phyloP scores from a whole-genome alignment of 2,797 vertebrate species.

The Sebastes dallii region DNA sequence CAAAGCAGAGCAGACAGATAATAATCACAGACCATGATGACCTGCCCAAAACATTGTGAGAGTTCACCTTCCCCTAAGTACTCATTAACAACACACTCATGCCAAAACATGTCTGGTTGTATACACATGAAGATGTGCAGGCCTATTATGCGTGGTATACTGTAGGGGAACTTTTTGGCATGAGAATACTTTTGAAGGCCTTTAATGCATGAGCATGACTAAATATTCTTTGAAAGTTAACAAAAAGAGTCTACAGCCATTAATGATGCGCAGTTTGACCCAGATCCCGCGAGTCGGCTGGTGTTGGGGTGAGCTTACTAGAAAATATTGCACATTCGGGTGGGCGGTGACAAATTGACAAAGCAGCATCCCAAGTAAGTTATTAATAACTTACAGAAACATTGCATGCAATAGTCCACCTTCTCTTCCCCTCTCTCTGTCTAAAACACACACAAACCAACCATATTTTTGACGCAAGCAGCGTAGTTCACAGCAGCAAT shows the following conservation, averaged over 20 bases:
- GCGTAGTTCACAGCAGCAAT: too few relatives aligned
- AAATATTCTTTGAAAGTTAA: not conserved
- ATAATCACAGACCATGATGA: not conserved
- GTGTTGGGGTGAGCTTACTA: too few relatives aligned
- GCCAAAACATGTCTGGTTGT: slow-evolving; percentile 24
- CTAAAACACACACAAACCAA: too few relatives aligned
- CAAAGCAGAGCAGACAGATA: not conserved
- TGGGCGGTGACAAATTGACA: too few relatives aligned
- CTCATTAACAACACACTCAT: slow-evolving; percentile 26
- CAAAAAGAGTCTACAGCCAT: not conserved
- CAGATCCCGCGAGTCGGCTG: fast-evolving
- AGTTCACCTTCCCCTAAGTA: slow-evolving; percentile 16
- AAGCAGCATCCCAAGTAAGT: too few relatives aligned
- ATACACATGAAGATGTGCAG: not conserved
- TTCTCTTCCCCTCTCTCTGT: too few relatives aligned
- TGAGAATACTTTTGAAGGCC: not conserved
- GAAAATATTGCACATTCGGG: too few relatives aligned
- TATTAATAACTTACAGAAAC: too few relatives aligned
- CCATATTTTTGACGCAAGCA: too few relatives aligned
- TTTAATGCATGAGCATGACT: not conserved
- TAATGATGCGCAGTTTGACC: too few relatives aligned
- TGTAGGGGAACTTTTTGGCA: not conserved
- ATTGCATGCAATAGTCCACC: too few relatives aligned
- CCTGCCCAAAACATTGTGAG: slow-evolving; percentile 10
- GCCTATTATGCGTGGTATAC: not conserved